A percentile compares a stretch with the other conserved stretches of the same genome.
phyloP scores from a whole-genome alignment of 1,140 invertebrate genomes.

The Latrodectus geometricus region DNA sequence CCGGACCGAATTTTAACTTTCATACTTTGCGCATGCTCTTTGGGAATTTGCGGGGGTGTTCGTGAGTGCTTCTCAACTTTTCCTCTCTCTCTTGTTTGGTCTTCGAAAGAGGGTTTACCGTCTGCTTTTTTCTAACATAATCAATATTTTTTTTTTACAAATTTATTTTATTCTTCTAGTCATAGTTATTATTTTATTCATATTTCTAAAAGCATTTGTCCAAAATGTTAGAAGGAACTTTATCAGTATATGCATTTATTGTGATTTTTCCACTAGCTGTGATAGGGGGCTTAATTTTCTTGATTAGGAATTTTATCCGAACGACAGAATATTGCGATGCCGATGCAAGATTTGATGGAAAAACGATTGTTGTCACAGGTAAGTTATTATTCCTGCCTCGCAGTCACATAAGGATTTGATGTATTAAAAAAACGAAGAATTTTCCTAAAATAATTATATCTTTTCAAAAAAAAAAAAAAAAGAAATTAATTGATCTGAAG shows the following conservation, averaged over 20 bases:
- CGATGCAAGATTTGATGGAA: conserved; percentile 63
- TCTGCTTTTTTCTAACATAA: conserved; percentile 20
- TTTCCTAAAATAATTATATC: neutral
- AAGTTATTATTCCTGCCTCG: neutral
- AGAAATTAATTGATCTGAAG: neutral
- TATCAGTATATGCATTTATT: conserved; percentile 60
- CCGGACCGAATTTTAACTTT: neutral
- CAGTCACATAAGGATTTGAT: neutral
- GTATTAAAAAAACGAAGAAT: neutral
- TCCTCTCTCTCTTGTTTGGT: conserved; percentile 14
- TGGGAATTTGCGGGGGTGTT: conserved; percentile 26
- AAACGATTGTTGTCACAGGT: conserved; percentile 64
- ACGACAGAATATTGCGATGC: conserved; percentile 60
- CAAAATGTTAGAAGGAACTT: conserved; percentile 62
- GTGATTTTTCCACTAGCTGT: conserved; percentile 63
- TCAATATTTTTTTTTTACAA: conserved; percentile 3
- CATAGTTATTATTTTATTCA: neutral
- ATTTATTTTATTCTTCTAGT: conserved; percentile 11
- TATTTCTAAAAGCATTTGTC: neutral
- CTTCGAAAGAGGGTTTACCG: conserved; percentile 14
- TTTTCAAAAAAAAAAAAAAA: neutral
- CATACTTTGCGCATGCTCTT: conserved; percentile 5
- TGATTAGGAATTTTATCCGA: conserved; percentile 60
- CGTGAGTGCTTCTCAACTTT: conserved; percentile 8
- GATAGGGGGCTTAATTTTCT: conserved; percentile 57